Evolutionary conservation across 2,113 vertebrate species (phyloP), one percentile per base, ranked within the genome.

Genomic region (Seriola aureovittata): DNA sequence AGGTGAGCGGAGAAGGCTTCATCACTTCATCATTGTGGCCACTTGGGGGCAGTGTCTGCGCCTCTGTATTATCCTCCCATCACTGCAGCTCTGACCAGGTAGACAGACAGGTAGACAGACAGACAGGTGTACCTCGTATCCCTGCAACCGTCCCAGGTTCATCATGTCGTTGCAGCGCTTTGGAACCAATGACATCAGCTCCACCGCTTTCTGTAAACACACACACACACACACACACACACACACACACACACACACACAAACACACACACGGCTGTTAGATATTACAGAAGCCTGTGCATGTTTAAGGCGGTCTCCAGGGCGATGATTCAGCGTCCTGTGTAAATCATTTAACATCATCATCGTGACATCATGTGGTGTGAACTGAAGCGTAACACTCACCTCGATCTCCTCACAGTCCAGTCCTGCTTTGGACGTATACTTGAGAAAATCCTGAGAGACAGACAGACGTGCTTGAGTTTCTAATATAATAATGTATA

Each of bases 151-250:
- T 40, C 98, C 98, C 85, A 99, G 94, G 87, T 98, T 99, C 98
- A 99, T 99, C 98, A 99, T 99, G 91, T 99, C 98, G 62, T 99
- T 99, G 93, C 98, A 99, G 83, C 97, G 97, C 91, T 99, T 99
- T 0, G 98, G 98, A 80, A 99, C 98, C 96, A 99, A 88, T 81
- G 97, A 99, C 98, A 99, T 99, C 95, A 99, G 93, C 67, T 97
- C 96, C 73, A 98, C 94, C 0, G 96, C 95, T 96, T 96, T 96
- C 97, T 96, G 92, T 1, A 60, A 7, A 78, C 55, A 71, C 25
- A 72, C 52, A 74, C 42, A 25, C 3, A 48, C 25, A 65, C 23
- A 42, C 50, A 38, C 38, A 38, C 38, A 38, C 38, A 8, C 25
- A 25, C 25, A 6, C 40, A 42, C 40, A 3, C 14, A n/a, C n/a